Percentiles rank a stretch among this genome's conserved stretches.
Evolutionary conservation across 2,888 invertebrate genomes (phyloP).

Genomic region (Apamea sordens): DNA sequence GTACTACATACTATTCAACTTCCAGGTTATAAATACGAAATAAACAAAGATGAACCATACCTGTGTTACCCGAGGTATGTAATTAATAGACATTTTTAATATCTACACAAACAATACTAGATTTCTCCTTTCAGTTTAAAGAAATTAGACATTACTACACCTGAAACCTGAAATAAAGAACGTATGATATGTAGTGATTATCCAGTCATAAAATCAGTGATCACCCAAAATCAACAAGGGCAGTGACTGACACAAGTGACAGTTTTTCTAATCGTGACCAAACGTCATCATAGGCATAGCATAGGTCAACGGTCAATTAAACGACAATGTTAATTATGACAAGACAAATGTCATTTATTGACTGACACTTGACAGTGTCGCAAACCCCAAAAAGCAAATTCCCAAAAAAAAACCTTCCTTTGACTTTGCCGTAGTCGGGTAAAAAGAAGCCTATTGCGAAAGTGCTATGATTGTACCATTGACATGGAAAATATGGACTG

Average conservation of each 20-base stretch:
- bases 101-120: neutral
- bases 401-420: neutral
- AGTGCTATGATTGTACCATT: neutral
- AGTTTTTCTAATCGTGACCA: neutral
- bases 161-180: neutral
- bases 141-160: constrained; percentile 9
- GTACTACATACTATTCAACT: neutral
- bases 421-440: neutral
- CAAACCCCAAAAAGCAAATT: neutral
- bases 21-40: neutral
- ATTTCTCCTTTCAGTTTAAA: neutral
- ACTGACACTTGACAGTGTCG: neutral
- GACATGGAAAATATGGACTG: too few species aligned
- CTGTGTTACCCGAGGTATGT: constrained; percentile 86
- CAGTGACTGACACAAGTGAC: too few species aligned
- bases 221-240: neutral
- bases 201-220: neutral
- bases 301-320: too few species aligned
- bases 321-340: too few species aligned
- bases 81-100: constrained; percentile 80
- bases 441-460: neutral
- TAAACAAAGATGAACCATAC: constrained; percentile 63
- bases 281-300: neutral
- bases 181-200: constrained; percentile 1
- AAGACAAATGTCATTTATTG: neutral